A percentile compares a stretch with the other conserved stretches of the same genome.
phyloP scores from a whole-genome alignment of 2,797 vertebrate genomes.

The Antennarius maculatus region DNA sequence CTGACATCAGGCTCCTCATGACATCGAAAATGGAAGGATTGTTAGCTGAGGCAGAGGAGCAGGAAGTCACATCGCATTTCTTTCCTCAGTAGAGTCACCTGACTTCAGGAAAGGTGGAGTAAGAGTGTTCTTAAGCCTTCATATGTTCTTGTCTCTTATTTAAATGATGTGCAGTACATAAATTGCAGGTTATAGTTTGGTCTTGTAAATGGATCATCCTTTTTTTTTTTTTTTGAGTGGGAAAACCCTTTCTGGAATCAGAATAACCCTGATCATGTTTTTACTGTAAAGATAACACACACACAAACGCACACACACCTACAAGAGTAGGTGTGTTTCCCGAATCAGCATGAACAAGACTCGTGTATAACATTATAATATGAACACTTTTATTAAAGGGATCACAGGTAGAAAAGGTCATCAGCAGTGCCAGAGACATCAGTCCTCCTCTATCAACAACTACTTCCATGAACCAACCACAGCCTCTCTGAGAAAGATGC shows the following conservation, averaged over 20 bases:
- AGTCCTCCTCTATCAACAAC: slow-evolving; percentile 37
- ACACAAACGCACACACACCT: background rate
- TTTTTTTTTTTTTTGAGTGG: background rate
- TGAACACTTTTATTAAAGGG: slow-evolving; percentile 83
- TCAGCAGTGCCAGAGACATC: slow-evolving; percentile 63
- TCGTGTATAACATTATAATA: slow-evolving; percentile 39
- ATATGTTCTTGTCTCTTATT: no score
- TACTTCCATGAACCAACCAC: slow-evolving; percentile 52
- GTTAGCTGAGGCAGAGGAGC: slow-evolving; percentile 37
- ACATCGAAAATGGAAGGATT: slow-evolving; percentile 61
- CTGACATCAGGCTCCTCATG: slow-evolving; percentile 57
- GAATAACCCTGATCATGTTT: slow-evolving; percentile 11
- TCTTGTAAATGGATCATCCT: no score
- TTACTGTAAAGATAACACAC: slow-evolving; percentile 4
- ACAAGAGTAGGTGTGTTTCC: background rate
- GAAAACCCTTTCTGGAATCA: slow-evolving; percentile 19
- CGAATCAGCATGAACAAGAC: slow-evolving; percentile 42
- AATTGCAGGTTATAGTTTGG: no score
- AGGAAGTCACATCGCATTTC: slow-evolving; percentile 19
- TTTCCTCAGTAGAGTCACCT: slow-evolving; percentile 1
- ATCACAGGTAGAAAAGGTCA: slow-evolving; percentile 76
- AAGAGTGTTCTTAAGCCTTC: background rate
- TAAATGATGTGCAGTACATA: no score
- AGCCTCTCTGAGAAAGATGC: slow-evolving; percentile 49
- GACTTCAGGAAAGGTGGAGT: background rate